Base-by-base conservation (phyloP, 2,113 vertebrate genomes). In the Corythornis cristatus region DNA sequence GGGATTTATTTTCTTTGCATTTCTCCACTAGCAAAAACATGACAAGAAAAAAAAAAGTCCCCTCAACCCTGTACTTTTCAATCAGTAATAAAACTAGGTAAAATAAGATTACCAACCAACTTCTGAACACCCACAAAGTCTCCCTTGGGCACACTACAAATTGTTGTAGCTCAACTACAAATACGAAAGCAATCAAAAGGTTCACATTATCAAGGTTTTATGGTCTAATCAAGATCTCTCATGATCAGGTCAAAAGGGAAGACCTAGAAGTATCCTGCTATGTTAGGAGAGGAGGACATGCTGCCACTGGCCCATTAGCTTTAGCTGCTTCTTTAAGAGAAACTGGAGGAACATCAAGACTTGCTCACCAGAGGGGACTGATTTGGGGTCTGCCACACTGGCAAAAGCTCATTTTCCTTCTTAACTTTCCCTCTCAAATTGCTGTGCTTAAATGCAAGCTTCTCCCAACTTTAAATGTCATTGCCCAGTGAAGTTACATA, bases 191-290 rank as follows among this genome's bases (percentile, higher is more conserved):
- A 87, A 85, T 18, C 67, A 72, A 84, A 82, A 45, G 51, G 85
- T 89, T 96, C 77, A 61, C 53, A 58, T 84, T 85, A 70, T 58
- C 81, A 51, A 53, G 50, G 46, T 79, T 89, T 90, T 93, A 73
- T 91, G 86, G 43, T 89, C 83, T 92, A 83, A 92, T 78, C 84
- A 76, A 93, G 87, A 40, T 50, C 68, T 96, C 86, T 94, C 62
- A 22, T 60, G 71, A 93, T 65, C 57, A 93, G 61, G 85, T 93
- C 82, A 83, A 81, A 96, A 96, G 89, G 93, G 94, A 97, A 88
- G 83, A 93, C 54, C 68, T 68, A 8, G 40, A 56, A 77, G 75
- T 48, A 57, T 45, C 31, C 66, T 4, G 4, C 81, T 86, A 23
- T 5, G 2, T 85, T 93, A 80, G 67, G 65, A 65, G 85, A 86